Evolutionary conservation across 2,888 invertebrate species (phyloP), one percentile per base, ranked within the genome.

Genomic region (Allophyes oxyacanthae): DNA sequence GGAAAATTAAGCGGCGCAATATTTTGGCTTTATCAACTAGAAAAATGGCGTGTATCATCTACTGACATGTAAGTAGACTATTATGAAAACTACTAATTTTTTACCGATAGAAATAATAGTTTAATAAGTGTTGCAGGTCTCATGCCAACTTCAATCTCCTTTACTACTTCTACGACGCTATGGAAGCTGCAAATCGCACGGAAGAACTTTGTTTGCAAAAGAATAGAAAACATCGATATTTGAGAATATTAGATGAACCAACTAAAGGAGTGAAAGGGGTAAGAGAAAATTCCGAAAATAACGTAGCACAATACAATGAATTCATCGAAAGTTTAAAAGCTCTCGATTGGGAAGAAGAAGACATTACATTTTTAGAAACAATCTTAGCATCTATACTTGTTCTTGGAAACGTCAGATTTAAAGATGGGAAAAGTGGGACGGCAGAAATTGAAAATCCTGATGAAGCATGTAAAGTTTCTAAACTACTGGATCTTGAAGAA

Each of bases 61-160:
- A 95, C 95, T 38, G 97, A 97, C 79, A 96, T 96, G 97, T 96
- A 90, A 93, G 91, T 89, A 55, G 28, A 32, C 37, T 33, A 32
- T n/a, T 30, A 13, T 51, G 13, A 6, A 28, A 36, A 33, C 2
- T 38, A 20, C 3, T 15, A 2, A n/a, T 41, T 1, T 15, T 28
- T 68, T 62, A 65, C 40, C 64, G 52, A 69, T 64, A 42, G 64
- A 52, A 63, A 69, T 69, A 66, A 64, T 63, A 63, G 13, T 73
- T 15, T 60, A 56, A 36, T 57, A 62, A 70, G 59, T 60, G 55
- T 75, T 94, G 34, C 86, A 98, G 98, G 94, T 95, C 95, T 61
- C 98, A 98, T 86, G 96, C 97, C 46, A 99, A 98, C 82, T 99
- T 98, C 83, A 97, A 98, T 86, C 95, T 98, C 15, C 95, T 99